These are phyloP conservation scores for Hippoglossus stenolepis DNA, from an alignment of 2,113 vertebrate genomes.

Conservation along the genomic window DNA sequence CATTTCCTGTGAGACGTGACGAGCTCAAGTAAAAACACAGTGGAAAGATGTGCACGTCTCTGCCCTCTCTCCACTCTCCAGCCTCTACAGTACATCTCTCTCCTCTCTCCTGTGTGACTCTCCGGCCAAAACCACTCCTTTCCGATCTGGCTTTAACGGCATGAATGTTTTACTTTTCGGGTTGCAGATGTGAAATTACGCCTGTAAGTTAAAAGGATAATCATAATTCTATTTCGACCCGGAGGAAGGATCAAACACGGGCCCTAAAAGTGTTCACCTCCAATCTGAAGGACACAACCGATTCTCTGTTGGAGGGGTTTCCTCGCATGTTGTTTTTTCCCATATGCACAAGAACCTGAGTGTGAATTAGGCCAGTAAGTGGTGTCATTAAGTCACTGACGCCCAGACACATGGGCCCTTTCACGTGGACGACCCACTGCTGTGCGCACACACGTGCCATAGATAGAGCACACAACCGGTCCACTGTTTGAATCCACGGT, in stretches of 20 bases:
- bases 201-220: slow-evolving; percentile 33
- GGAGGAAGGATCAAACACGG: slow-evolving; percentile 44
- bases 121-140: slow-evolving; percentile 15
- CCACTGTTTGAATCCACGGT: slow-evolving; percentile 69
- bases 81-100: neutral
- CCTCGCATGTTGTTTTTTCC: slow-evolving; percentile 69
- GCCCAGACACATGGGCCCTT: slow-evolving; percentile 77
- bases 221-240: slow-evolving; percentile 45
- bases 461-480: slow-evolving; percentile 75
- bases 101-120: slow-evolving; percentile 8
- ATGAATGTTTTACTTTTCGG: slow-evolving; percentile 39
- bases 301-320: slow-evolving; percentile 76
- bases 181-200: slow-evolving; percentile 33
- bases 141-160: slow-evolving; percentile 10
- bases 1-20: slow-evolving; percentile 76
- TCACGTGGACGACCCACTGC: slow-evolving; percentile 62
- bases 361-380: slow-evolving; percentile 80
- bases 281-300: slow-evolving; percentile 66
- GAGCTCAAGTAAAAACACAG: slow-evolving; percentile 69
- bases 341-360: slow-evolving; percentile 72
- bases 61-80: slow-evolving; percentile 48
- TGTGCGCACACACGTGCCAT: slow-evolving; percentile 73
- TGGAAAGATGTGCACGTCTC: slow-evolving; percentile 64
- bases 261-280: slow-evolving; percentile 42
- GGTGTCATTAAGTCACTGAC: slow-evolving; percentile 78